These are phyloP conservation scores for Phoeniculus purpureus DNA, from an alignment of 2,797 vertebrate genomes.

Conservation along the genomic window DNA sequence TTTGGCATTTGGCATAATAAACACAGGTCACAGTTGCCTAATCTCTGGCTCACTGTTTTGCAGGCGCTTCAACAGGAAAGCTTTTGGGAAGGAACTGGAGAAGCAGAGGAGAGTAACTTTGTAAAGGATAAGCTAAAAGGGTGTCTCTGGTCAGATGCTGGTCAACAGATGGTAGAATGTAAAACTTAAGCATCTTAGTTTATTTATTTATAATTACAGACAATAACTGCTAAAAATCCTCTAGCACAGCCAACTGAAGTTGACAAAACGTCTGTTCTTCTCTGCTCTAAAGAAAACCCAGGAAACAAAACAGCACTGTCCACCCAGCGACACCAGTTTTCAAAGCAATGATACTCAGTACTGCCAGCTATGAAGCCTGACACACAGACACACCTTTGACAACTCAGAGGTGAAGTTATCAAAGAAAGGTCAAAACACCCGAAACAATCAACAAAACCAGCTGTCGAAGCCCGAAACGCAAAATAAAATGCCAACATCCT, in stretches of 20 bases:
- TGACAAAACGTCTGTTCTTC: background rate
- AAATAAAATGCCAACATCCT: background rate
- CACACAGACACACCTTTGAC: background rate
- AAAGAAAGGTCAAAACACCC: constrained; percentile 19
- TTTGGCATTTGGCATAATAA: background rate
- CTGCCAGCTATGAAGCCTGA: background rate
- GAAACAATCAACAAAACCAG: background rate
- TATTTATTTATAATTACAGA: background rate
- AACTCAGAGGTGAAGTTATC: background rate
- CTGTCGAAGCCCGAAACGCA: background rate
- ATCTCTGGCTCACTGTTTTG: background rate
- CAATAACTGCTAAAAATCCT: background rate
- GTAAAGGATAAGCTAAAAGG: fast-evolving
- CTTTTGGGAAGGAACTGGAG: background rate
- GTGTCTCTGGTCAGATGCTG: background rate
- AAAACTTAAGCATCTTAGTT: background rate
- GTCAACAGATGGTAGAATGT: background rate
- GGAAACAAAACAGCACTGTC: background rate
- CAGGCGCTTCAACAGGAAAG: background rate
- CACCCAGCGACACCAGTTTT: background rate
- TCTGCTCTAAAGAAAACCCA: background rate
- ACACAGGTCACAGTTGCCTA: background rate
- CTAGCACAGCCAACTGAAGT: background rate
- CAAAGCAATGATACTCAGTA: background rate
- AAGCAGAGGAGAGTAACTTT: background rate